Base-by-base conservation (phyloP, 1,140 invertebrate genomes). In the Drosophila orosa region DNA sequence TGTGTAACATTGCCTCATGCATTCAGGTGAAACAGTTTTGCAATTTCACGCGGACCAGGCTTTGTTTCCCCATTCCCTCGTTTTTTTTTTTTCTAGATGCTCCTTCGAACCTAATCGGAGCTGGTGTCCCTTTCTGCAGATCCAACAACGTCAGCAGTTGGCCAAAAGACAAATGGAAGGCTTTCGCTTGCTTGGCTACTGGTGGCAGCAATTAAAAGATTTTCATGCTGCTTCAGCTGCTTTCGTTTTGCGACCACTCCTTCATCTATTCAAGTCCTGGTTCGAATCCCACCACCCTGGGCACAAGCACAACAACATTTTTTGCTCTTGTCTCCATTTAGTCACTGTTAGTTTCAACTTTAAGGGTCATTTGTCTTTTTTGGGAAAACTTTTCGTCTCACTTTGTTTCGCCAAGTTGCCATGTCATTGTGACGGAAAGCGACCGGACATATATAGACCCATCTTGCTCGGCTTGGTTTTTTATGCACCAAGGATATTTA, bases 331-430 rank as follows among this genome's bases (percentile, higher is more conserved):
- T 74, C 72, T 83, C 71, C 84, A 87, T 87, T 87, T 87, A 87
- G 84, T 87, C 83, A 89, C 83, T 87, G 83, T 87, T 87, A 77
- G 83, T 87, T 87, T 79, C 78, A 89, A 89, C 79, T 87, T 79
- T 80, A 67, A 69, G 84, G 75, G 79, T 87, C 84, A 87, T 87
- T 87, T 87, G 83, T 87, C 83, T 87, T 74, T 54, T 65, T 74
- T 74, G 74, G 73, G 59, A 13, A 78, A 85, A 81, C 66, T 85
- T 85, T 77, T 79, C 71, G 76, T 87, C 76, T 89, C 79, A 87
- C 84, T 89, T 89, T 87, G 80, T 86, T 85, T 85, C 62, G 81
- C 81, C 81, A 84, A 84, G 59, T 84, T 87, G 75, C 67, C 82
- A 79, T 87, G 83, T 86, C 83, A 86, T 71, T 61, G 47, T 60